Evolutionary conservation across 2,113 vertebrate species (phyloP).

Genomic region (Hyperoodon ampullatus): DNA sequence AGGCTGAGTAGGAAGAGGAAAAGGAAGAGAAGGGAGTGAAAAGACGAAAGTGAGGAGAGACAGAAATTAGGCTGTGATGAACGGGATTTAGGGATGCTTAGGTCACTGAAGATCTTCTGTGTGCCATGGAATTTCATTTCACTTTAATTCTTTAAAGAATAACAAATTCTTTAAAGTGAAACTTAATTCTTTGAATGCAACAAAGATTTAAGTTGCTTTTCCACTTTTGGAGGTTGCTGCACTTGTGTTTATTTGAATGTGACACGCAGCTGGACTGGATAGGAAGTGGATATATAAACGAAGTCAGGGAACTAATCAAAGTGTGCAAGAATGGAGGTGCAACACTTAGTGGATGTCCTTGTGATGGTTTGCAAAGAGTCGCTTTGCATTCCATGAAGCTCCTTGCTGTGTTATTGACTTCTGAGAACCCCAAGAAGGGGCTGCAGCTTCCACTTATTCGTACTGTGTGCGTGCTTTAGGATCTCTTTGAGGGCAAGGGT

Average conservation of each 20-base stretch:
- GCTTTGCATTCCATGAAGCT: neutral
- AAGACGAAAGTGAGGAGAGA: neutral
- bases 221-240: neutral
- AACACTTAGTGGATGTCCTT: neutral
- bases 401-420: neutral
- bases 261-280: neutral
- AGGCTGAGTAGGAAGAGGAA: neutral
- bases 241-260: slow-evolving; percentile 35
- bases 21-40: neutral
- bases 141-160: neutral
- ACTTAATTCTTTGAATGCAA: neutral
- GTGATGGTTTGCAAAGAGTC: neutral
- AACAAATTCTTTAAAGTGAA: neutral
- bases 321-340: neutral
- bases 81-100: neutral
- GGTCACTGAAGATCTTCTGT: neutral
- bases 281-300: neutral
- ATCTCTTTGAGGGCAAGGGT: neutral
- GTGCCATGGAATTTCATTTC: neutral
- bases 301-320: neutral
- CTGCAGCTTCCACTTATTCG: neutral
- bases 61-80: neutral
- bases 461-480: neutral
- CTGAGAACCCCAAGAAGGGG: neutral
- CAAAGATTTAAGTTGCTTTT: slow-evolving; percentile 20